A percentile compares a stretch with the other conserved stretches of the same genome.
Conservation (phyloP, 2,113 vertebrate species). For the Phoxinus phoxinus region DNA sequence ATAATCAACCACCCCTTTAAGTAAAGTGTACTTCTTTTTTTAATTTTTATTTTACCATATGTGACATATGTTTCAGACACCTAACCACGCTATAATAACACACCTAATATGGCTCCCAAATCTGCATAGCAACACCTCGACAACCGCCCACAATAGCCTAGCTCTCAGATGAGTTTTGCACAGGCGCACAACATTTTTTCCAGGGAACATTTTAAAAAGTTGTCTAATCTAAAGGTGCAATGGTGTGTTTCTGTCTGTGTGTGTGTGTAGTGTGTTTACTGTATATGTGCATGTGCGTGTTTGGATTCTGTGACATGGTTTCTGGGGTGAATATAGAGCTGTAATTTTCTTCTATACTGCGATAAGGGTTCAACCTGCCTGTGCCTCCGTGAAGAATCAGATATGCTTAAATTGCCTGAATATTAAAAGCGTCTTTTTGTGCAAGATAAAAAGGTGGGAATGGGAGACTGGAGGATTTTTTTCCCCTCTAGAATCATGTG, state of each 20-base stretch:
- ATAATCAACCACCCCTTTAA: too few relatives aligned
- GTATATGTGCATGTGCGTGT: conserved; percentile 33
- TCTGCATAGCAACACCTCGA: not conserved
- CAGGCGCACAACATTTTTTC: not conserved
- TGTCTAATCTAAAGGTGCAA: conserved; percentile 27
- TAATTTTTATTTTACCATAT: too few relatives aligned
- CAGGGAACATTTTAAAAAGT: not conserved
- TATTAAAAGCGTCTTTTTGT: conserved; percentile 63
- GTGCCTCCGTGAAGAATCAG: conserved; percentile 55
- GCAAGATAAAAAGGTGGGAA: conserved; percentile 50
- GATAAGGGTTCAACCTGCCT: conserved; percentile 69
- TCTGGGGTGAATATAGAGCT: conserved; percentile 67
- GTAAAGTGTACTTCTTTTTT: too few relatives aligned
- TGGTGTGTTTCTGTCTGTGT: not conserved
- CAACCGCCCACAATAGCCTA: not conserved
- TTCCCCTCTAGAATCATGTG: not conserved
- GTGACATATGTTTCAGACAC: too few relatives aligned
- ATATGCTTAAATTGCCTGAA: conserved; percentile 64
- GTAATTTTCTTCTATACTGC: conserved; percentile 67
- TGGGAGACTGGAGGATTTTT: conserved; percentile 27
- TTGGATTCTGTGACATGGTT: conserved; percentile 61
- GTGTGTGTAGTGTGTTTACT: not conserved
- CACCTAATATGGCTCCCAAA: not conserved
- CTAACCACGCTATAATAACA: not conserved
- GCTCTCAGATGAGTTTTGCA: not conserved